phyloP scores from a whole-genome alignment of 2,797 vertebrate species.

The Meriones psammophilus region DNA sequence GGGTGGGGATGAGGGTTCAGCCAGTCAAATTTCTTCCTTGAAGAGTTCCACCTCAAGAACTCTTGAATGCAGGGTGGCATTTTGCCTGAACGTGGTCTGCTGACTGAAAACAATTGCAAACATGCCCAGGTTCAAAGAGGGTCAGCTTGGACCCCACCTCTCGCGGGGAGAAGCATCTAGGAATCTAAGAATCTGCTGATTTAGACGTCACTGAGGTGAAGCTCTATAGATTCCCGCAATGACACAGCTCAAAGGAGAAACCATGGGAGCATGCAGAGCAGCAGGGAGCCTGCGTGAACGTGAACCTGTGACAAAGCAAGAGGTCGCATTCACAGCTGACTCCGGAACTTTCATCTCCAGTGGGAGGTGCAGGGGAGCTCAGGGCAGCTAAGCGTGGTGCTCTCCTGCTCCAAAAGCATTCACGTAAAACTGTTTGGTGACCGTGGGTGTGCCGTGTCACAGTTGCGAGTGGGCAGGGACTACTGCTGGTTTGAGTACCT shows the following conservation, averaged over 20 bases:
- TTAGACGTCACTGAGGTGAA: not conserved
- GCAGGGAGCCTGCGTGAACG: not conserved
- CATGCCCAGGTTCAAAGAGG: not conserved
- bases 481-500: not conserved
- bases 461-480: no score
- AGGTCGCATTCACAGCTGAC: not conserved
- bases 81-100: not conserved
- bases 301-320: not conserved
- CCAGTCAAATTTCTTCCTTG: not conserved
- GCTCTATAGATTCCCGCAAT: not conserved
- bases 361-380: not conserved
- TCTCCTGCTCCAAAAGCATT: not conserved
- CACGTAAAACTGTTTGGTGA: accelerated
- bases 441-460: not conserved
- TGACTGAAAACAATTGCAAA: not conserved
- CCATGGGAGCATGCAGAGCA: not conserved
- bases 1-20: no score
- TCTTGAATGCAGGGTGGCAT: not conserved
- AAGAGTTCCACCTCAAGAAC: not conserved
- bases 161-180: not conserved
- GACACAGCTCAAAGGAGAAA: not conserved
- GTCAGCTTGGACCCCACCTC: not conserved
- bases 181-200: not conserved
- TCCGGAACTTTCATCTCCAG: not conserved
- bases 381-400: no score